These are phyloP conservation scores for Machaerirhynchus nigripectus DNA, from an alignment of 2,113 vertebrate genomes.

Conservation along the genomic window DNA sequence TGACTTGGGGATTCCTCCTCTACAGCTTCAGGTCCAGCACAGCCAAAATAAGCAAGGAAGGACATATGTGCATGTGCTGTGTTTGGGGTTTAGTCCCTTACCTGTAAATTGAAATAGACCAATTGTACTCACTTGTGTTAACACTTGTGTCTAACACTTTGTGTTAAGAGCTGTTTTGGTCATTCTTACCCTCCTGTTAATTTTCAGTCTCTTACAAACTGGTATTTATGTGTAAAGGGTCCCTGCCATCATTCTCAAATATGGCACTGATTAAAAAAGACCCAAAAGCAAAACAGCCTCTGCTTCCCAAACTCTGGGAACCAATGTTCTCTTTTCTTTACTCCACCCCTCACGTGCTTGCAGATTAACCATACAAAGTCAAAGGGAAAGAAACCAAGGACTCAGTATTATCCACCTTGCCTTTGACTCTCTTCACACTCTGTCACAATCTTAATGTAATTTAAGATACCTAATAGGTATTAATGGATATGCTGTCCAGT, in stretches of 20 bases:
- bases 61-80: neutral
- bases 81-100: neutral
- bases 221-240: neutral
- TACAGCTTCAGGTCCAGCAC: neutral
- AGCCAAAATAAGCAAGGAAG: neutral
- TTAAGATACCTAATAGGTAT: neutral
- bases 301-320: neutral
- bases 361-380: neutral
- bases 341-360: neutral
- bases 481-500: neutral
- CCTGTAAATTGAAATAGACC: neutral
- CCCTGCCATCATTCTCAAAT: neutral
- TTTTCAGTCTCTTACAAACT: neutral
- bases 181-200: neutral
- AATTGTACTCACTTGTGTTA: neutral
- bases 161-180: neutral
- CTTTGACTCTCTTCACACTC: neutral
- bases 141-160: too few species aligned
- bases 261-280: neutral
- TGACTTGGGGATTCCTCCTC: neutral
- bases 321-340: constrained; percentile 25
- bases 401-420: neutral
- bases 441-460: neutral
- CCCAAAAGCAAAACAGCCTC: neutral
- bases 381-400: neutral